A percentile compares a stretch with the other conserved stretches of the same genome.
These are phyloP conservation scores for Thermophis baileyi DNA, from an alignment of 2,113 vertebrate genomes.

Conservation along the genomic window DNA sequence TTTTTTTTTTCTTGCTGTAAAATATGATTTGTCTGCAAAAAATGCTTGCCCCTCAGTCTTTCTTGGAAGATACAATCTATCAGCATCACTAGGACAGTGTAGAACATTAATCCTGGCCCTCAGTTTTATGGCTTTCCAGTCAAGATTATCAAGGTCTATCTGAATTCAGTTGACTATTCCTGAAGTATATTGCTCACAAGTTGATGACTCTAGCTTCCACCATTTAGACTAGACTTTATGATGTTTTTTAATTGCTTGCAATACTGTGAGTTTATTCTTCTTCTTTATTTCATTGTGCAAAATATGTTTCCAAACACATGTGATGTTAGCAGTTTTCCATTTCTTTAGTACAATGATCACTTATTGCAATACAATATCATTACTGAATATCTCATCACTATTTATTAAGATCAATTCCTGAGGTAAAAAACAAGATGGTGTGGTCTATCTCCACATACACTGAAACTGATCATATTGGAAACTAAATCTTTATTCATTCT, in stretches of 20 bases:
- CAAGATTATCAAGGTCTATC: background rate
- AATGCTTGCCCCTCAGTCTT: background rate
- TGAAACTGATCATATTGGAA: background rate
- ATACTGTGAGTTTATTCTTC: background rate
- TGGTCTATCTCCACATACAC: background rate
- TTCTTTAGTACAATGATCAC: background rate
- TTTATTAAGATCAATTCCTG: background rate
- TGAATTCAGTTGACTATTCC: background rate
- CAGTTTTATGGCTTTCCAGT: background rate
- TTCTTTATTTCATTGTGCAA: background rate
- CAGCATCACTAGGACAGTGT: background rate
- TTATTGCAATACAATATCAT: background rate
- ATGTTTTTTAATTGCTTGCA: background rate
- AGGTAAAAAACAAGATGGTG: background rate
- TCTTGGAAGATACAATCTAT: background rate
- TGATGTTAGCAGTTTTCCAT: background rate
- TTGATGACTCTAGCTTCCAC: background rate
- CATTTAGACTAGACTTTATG: background rate
- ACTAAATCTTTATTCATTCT: background rate
- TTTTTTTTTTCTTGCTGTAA: background rate
- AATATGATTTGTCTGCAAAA: background rate
- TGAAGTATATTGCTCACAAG: background rate
- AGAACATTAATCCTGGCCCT: background rate
- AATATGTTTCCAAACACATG: background rate
- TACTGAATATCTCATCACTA: background rate